Percentiles rank a stretch among this genome's conserved stretches.
These are phyloP conservation scores for Himantopus leucocephalus DNA, from an alignment of 2,113 vertebrate genomes.

Conservation along the genomic window DNA sequence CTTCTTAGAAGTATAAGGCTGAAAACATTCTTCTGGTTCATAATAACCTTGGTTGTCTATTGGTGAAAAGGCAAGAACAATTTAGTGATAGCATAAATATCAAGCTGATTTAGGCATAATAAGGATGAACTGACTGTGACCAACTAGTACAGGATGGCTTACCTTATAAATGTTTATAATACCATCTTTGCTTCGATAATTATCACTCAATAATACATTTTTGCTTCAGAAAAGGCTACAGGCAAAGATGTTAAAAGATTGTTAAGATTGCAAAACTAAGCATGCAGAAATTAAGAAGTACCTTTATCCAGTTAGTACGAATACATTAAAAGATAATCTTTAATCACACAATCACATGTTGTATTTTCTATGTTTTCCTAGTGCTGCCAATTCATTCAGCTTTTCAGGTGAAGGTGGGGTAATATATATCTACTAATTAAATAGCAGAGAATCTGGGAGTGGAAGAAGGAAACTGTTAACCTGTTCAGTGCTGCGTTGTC, in stretches of 20 bases:
- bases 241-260: background rate
- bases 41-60: background rate
- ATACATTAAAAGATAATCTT: background rate
- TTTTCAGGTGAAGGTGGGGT: background rate
- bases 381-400: background rate
- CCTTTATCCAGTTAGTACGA: background rate
- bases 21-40: background rate
- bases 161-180: background rate
- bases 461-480: background rate
- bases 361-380: background rate
- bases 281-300: background rate
- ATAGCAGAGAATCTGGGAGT: background rate
- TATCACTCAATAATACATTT: background rate
- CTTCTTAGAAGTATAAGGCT: slow-evolving; percentile 18
- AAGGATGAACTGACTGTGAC: background rate
- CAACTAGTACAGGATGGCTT: background rate
- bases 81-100: background rate
- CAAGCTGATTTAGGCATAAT: background rate
- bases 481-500: background rate
- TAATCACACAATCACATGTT: background rate
- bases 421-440: background rate
- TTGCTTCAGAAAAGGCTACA: background rate
- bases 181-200: background rate
- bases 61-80: background rate
- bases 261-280: background rate